Base-by-base conservation (phyloP, 2,113 vertebrate genomes). In the Bombycilla garrulus region DNA sequence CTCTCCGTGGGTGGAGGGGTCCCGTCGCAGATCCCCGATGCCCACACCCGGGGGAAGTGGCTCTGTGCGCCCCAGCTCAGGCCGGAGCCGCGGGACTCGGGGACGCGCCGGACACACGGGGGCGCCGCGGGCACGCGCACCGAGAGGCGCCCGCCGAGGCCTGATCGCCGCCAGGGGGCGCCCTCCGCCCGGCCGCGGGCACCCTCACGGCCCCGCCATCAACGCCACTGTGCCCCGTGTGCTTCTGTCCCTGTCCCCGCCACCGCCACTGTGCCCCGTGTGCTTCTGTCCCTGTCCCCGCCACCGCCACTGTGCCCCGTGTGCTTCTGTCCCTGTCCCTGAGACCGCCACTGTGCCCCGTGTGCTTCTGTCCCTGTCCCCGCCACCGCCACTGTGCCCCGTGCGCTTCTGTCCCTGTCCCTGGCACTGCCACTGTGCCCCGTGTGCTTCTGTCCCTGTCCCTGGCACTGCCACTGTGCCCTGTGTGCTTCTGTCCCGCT, bases 11-110 rank as follows among this genome's bases (percentile, higher is more conserved):
- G 9, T 10, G 19, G 50, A 33, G 24, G 15, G 50, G 10, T 19
- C 12, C 38, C 16, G 29, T 7, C 0, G 0, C 23, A 24, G 58
- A 9, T 2, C 15, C 3, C 0, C 2, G 45, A 4, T 8, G 29
- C 36, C 20, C 38, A 5, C 0, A 2, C 6, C 0, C 0, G 15
- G 25, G 10, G 26, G 5, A 19, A 12, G 64, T 17, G 54, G 38
- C 24, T 28, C n/a, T 5, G 6, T 5, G 24, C 0, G 7, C 17
- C 22, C 35, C 9, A 36, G 35, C 33, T 40, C 31, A 2, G n/a
- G 10, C n/a, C 9, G 79, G 47, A 10, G 48, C 42, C 2, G 16
- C 10, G 40, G 62, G 50, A 66, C 26, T 12, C 9, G 48, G 42
- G 62, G 61, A 35, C 71, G 16, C 19, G 11, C 23, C 35, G 33